phyloP scores from a whole-genome alignment of 2,888 invertebrate species.

The Acanthosepion lycidas region DNA sequence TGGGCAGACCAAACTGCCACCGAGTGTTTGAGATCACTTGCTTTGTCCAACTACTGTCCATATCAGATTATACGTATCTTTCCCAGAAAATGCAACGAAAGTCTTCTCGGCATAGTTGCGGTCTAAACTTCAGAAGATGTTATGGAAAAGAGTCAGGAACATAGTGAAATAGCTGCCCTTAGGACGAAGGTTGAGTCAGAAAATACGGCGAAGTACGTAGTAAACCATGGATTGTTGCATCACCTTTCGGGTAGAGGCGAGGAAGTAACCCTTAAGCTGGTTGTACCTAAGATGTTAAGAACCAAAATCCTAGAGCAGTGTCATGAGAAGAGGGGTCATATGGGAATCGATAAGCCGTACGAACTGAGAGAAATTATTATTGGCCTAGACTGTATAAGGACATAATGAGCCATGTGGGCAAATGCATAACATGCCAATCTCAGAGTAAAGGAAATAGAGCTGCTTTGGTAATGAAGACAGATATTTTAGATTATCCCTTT shows the following conservation, averaged over 20 bases:
- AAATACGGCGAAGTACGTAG: too few relatives aligned
- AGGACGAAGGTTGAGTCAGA: too few relatives aligned
- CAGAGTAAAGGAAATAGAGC: not conserved
- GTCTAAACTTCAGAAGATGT: not conserved
- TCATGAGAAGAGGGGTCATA: not conserved
- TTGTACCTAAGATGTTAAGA: not conserved
- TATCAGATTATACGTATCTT: too few relatives aligned
- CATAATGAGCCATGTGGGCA: not conserved
- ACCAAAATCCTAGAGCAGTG: not conserved
- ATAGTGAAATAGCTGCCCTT: not conserved
- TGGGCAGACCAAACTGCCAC: too few relatives aligned
- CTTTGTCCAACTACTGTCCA: too few relatives aligned
- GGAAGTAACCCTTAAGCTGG: not conserved
- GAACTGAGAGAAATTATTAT: not conserved
- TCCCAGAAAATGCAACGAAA: too few relatives aligned
- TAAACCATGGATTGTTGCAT: too few relatives aligned
- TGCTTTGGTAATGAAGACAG: not conserved
- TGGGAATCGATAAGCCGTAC: not conserved
- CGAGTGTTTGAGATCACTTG: too few relatives aligned
- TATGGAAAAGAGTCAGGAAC: not conserved
- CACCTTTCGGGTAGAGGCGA: too few relatives aligned
- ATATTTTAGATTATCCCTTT: not conserved
- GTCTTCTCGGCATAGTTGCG: too few relatives aligned
- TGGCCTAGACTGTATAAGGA: not conserved
- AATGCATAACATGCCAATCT: not conserved